phyloP scores from a whole-genome alignment of 92 coral and sea anemone species.

The Bergia sp. region DNA sequence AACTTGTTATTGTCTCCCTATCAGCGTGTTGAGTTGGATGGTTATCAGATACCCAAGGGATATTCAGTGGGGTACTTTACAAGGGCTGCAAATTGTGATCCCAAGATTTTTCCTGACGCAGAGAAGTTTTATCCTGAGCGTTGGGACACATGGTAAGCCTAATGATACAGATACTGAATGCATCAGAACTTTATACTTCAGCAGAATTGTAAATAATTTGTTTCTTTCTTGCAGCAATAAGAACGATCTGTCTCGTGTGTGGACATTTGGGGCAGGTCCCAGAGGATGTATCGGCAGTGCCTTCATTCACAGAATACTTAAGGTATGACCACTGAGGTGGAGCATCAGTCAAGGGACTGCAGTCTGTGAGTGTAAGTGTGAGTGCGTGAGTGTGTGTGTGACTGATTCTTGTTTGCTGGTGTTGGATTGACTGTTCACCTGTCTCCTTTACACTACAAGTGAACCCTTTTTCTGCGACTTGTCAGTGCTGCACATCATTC shows the following conservation, averaged over 20 bases:
- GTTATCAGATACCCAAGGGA: constrained; percentile 83
- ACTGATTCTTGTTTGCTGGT: too few relatives aligned
- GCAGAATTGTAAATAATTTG: too few relatives aligned
- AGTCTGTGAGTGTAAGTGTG: background rate
- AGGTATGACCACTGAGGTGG: constrained; percentile 47
- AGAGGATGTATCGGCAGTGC: constrained; percentile 89
- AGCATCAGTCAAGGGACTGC: background rate
- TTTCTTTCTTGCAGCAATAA: constrained; percentile 62
- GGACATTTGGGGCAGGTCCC: constrained; percentile 99
- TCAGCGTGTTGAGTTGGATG: constrained; percentile 83
- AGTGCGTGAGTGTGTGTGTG: background rate
- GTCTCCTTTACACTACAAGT: too few relatives aligned
- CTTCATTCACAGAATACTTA: constrained; percentile 77
- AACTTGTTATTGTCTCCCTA: background rate
- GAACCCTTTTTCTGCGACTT: too few relatives aligned
- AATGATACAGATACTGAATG: background rate
- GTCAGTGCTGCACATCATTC: too few relatives aligned
- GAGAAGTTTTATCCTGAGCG: constrained; percentile 91
- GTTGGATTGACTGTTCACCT: too few relatives aligned
- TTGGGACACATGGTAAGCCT: constrained; percentile 86
- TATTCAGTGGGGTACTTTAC: constrained; percentile 88
- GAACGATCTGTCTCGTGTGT: constrained; percentile 77
- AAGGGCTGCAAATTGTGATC: constrained; percentile 91
- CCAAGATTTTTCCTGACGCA: constrained; percentile 85
- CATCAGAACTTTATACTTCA: too few relatives aligned